Conservation (phyloP, 1,140 invertebrate genomes). For the Globodera ellingtonae region DNA sequence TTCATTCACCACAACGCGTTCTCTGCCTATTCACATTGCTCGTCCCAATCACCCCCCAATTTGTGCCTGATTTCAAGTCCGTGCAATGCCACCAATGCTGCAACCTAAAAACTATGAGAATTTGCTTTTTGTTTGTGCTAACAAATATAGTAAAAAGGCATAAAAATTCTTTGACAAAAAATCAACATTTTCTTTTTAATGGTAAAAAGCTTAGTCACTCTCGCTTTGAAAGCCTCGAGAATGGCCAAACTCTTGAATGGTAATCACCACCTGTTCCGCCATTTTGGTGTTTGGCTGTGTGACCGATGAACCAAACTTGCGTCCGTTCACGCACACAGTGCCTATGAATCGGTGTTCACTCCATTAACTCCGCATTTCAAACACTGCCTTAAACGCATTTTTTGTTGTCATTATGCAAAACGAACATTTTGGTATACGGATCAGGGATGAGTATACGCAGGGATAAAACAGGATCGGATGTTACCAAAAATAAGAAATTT, state of each 20-base stretch:
- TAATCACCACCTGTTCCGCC: conserved; percentile 60
- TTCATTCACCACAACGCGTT: not conserved
- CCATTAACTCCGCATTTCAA: not conserved
- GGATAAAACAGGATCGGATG: too few relatives aligned
- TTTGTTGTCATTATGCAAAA: conserved; percentile 15
- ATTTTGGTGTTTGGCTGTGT: conserved; percentile 61
- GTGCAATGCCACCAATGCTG: conserved; percentile 57
- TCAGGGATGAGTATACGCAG: too few relatives aligned
- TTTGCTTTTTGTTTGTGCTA: not conserved
- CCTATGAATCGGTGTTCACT: conserved; percentile 30
- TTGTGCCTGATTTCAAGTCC: conserved; percentile 51
- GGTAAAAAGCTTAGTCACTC: too few relatives aligned
- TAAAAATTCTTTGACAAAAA: too few relatives aligned
- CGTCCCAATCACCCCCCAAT: conserved; percentile 55
- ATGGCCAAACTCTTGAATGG: not conserved
- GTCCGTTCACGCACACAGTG: conserved; percentile 21
- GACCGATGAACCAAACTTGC: conserved; percentile 51
- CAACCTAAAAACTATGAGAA: not conserved
- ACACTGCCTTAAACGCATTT: conserved; percentile 35
- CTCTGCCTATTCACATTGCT: not conserved
- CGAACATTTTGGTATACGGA: not conserved
- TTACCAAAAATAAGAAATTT: not conserved
- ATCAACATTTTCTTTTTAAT: too few relatives aligned
- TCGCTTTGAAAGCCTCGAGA: not conserved
- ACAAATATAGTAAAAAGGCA: too few relatives aligned